These are phyloP conservation scores for Limnodromus scolopaceus DNA, from an alignment of 2,797 vertebrate species.

Conservation along the genomic window DNA sequence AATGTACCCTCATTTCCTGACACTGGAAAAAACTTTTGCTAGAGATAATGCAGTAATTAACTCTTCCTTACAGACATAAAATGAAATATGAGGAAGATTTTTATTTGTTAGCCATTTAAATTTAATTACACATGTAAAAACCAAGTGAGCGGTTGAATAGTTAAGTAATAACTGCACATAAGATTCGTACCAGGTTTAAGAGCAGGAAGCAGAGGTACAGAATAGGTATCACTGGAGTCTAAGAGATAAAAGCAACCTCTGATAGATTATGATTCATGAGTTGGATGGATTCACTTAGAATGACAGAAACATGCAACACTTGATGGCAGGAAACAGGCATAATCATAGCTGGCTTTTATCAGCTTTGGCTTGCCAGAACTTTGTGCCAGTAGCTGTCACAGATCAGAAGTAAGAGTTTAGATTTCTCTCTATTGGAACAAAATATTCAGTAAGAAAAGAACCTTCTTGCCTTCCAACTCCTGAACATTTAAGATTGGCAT, in stretches of 20 bases:
- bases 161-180: background rate
- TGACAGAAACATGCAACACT: background rate
- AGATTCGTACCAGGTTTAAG: background rate
- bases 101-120: background rate
- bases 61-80: background rate
- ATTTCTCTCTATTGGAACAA: background rate
- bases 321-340: conserved; percentile 26
- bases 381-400: conserved; percentile 39
- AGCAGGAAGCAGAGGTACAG: background rate
- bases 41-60: background rate
- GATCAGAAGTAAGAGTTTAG: conserved; percentile 1
- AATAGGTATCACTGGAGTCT: background rate
- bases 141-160: background rate
- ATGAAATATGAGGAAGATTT: background rate
- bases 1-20: background rate
- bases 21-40: background rate
- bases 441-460: background rate
- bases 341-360: conserved; percentile 43
- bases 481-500: background rate
- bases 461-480: background rate
- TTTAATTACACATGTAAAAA: background rate
- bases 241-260: conserved; percentile 22
- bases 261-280: conserved; percentile 24
- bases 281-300: conserved; percentile 19
- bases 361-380: conserved; percentile 37